Percentiles rank a stretch among this genome's conserved stretches.
Conservation (phyloP, 2,113 vertebrate genomes). For the Catagonus wagneri region DNA sequence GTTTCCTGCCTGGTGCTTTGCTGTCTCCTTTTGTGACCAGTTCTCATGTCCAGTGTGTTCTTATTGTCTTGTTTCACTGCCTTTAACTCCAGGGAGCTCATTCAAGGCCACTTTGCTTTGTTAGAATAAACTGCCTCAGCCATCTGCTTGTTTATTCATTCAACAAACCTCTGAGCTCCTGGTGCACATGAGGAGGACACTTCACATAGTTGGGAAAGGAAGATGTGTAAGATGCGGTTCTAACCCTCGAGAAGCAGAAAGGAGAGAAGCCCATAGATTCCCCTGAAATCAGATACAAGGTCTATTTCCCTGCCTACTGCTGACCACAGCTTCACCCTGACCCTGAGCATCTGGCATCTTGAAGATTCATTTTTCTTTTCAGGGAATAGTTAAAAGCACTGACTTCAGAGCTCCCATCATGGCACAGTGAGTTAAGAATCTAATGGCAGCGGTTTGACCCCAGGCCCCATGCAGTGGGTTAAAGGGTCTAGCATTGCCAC, state of each 20-base stretch:
- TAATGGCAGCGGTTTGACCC: no score
- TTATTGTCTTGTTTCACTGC: not conserved
- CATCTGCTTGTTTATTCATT: not conserved
- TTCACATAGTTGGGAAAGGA: not conserved
- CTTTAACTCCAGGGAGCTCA: not conserved
- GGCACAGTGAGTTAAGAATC: no score
- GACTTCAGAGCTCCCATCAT: no score
- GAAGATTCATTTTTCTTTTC: not conserved
- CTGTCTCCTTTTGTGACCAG: not conserved
- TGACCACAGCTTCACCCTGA: not conserved
- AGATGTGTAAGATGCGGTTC: not conserved
- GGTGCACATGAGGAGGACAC: not conserved
- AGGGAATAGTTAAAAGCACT: not conserved
- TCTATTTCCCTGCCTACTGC: not conserved
- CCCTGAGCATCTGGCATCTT: not conserved
- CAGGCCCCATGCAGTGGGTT: no score
- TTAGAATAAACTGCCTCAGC: not conserved
- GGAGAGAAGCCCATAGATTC: not conserved
- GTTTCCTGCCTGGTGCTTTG: not conserved
- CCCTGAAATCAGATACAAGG: not conserved
- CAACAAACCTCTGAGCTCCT: not conserved
- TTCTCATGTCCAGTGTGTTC: rapidly evolving
- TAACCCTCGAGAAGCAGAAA: not conserved
- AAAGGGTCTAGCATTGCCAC: no score
- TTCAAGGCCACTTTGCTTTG: not conserved